Conservation (phyloP, 2,797 vertebrate genomes). For the Sebastes matsubarae region DNA sequence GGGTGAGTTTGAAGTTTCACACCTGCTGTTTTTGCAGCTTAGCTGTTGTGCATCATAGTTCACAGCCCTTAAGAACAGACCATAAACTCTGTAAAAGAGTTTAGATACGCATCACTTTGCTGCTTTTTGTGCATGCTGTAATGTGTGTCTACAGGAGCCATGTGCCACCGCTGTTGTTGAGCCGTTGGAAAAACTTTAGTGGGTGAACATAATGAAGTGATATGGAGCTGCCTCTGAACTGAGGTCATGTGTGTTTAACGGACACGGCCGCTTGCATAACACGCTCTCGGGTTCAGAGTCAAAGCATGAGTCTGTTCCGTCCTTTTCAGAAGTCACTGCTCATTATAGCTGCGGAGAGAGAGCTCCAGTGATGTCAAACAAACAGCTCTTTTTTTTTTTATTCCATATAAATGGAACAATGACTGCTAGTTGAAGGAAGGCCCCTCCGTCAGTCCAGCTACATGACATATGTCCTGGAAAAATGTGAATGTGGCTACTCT, state of each 20-base stretch:
- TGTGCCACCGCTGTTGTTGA: conserved; percentile 12
- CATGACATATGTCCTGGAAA: conserved; percentile 40
- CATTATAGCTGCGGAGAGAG: conserved; percentile 52
- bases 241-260: conserved; percentile 55
- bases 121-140: neutral
- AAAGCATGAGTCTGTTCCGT: conserved; percentile 41
- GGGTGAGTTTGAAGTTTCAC: conserved; percentile 82
- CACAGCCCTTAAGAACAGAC: neutral
- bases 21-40: conserved; percentile 14
- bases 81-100: neutral
- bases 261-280: conserved; percentile 32
- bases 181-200: conserved; percentile 20
- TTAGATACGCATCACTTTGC: neutral
- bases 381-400: conserved; percentile 27
- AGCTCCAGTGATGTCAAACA: conserved; percentile 40
- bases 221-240: conserved; percentile 33
- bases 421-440: conserved; percentile 13
- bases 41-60: neutral
- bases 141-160: conserved; percentile 11
- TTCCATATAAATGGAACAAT: conserved; percentile 35
- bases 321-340: conserved; percentile 18
- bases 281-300: conserved; percentile 17
- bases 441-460: conserved; percentile 11
- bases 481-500: conserved; percentile 30
- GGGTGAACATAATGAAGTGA: conserved; percentile 41